Conservation (phyloP, 1,140 invertebrate species). For the Lepidotrigona ventralis region DNA sequence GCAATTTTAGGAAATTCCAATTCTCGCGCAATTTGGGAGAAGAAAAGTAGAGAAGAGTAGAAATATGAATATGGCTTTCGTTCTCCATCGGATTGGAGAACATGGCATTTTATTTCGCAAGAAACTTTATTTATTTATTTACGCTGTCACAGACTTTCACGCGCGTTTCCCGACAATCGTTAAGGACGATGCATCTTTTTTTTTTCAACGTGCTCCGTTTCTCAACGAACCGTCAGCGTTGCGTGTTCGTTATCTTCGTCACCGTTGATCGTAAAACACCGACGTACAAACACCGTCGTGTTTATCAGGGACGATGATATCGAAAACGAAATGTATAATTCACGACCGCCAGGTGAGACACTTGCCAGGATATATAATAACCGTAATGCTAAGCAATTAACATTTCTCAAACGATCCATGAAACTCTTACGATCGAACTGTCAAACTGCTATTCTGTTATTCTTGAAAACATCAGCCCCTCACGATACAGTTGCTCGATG, state of each 20-base stretch:
- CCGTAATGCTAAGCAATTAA: background rate
- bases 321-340: slow-evolving; percentile 29
- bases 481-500: too few species aligned
- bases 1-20: too few species aligned
- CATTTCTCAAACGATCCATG: background rate
- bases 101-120: background rate
- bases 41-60: background rate
- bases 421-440: too few species aligned
- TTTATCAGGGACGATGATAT: slow-evolving; percentile 20
- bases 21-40: background rate
- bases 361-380: background rate
- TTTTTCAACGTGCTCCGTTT: background rate
- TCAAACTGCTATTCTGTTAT: background rate
- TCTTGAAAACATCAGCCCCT: too few species aligned
- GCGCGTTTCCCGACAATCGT: slow-evolving; percentile 6
- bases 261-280: slow-evolving; percentile 6
- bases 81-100: background rate
- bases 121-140: slow-evolving; percentile 7
- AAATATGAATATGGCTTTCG: background rate
- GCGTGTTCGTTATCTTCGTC: slow-evolving; percentile 19
- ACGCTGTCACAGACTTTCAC: background rate
- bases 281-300: slow-evolving; percentile 12
- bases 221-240: slow-evolving; percentile 4
- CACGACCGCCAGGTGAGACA: background rate
- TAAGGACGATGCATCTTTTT: slow-evolving; percentile 9